phyloP scores from a whole-genome alignment of 2,888 invertebrate genomes.

The Brachyptera risi region DNA sequence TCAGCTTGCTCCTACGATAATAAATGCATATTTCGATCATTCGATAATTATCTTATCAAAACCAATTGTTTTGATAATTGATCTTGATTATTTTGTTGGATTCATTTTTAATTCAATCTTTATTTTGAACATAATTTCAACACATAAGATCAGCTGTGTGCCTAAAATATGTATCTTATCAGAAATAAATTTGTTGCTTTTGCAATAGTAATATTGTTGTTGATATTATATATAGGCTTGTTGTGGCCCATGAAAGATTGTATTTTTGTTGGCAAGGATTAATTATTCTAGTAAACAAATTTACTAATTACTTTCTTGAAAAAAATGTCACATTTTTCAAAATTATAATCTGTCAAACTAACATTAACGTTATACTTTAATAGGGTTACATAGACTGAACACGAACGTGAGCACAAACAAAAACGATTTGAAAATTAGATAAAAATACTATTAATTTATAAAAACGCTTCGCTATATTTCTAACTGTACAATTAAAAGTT shows the following conservation, averaged over 20 bases:
- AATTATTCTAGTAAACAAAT: slow-evolving; percentile 1
- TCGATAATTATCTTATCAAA: too few species aligned
- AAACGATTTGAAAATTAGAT: slow-evolving; percentile 11
- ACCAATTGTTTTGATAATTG: too few species aligned
- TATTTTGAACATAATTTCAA: too few species aligned
- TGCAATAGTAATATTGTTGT: background rate
- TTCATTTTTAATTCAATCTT: too few species aligned
- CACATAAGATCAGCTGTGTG: background rate
- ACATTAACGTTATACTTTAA: too few species aligned
- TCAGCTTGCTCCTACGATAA: too few species aligned
- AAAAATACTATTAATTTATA: background rate
- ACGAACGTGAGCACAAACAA: slow-evolving; percentile 4
- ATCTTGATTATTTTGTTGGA: too few species aligned
- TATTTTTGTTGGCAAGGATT: background rate
- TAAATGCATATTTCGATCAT: too few species aligned
- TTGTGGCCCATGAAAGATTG: background rate
- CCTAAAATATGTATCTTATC: background rate
- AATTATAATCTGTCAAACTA: slow-evolving; percentile 3
- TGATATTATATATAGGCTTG: background rate
- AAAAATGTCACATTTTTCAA: background rate
- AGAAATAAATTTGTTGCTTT: background rate
- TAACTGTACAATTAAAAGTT: background rate
- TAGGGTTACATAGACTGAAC: background rate
- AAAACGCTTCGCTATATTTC: background rate
- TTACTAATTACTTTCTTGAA: slow-evolving; percentile 11